Conservation (phyloP, 2,113 vertebrate species). For the Tragelaphus scriptus region DNA sequence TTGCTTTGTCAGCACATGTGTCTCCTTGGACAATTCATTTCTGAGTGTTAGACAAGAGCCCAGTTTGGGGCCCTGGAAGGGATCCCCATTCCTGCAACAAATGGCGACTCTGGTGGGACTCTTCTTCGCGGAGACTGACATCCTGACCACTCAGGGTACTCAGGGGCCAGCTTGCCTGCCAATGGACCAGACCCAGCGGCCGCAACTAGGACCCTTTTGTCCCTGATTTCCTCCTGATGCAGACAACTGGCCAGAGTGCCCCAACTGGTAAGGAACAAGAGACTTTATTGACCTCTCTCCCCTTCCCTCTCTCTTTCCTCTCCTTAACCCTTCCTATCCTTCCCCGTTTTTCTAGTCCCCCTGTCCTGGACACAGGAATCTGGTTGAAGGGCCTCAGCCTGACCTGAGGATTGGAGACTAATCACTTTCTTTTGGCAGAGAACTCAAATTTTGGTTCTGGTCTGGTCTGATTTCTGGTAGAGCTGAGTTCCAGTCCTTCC, state of each 20-base stretch:
- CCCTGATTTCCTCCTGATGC: rapidly evolving
- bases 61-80: neutral
- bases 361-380: neutral
- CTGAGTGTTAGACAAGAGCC: neutral
- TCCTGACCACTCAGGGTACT: too few relatives aligned
- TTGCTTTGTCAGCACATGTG: neutral
- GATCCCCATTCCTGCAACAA: neutral
- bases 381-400: neutral
- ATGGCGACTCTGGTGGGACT: neutral
- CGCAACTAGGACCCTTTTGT: neutral
- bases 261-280: neutral
- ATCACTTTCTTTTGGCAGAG: too few relatives aligned
- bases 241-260: neutral
- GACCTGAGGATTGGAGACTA: neutral
- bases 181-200: too few relatives aligned
- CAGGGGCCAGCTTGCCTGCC: too few relatives aligned
- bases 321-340: neutral
- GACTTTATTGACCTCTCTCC: neutral
- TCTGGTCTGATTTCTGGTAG: neutral
- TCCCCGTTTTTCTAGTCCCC: neutral
- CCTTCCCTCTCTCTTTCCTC: neutral
- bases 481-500: too few relatives aligned
- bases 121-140: too few relatives aligned
- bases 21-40: neutral
- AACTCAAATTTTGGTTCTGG: neutral